phyloP scores from a whole-genome alignment of 2,888 invertebrate species.

The Leptinotarsa peninsularis region DNA sequence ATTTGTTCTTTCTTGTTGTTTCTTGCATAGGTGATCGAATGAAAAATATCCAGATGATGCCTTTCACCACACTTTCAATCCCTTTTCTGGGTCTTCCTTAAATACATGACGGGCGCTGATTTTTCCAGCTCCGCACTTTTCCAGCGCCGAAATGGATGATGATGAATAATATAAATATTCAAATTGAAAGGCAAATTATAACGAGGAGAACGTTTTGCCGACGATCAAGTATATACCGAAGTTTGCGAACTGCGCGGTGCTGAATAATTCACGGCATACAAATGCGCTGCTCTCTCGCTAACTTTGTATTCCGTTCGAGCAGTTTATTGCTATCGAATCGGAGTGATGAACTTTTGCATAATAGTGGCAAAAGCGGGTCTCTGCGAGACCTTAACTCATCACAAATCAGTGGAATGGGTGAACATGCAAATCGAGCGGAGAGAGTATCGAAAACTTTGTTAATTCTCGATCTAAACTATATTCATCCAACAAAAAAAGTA shows the following conservation, averaged over 20 bases:
- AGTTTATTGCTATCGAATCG: constrained; percentile 40
- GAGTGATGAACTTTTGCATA: constrained; percentile 37
- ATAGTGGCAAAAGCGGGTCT: constrained; percentile 14
- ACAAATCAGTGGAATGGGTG: background rate
- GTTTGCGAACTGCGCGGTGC: constrained; percentile 6
- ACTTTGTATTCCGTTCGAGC: constrained; percentile 19
- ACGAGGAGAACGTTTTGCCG: constrained; percentile 18
- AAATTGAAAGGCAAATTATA: constrained; percentile 16
- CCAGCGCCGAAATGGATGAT: background rate
- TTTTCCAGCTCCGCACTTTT: background rate
- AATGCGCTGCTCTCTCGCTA: background rate
- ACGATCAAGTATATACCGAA: constrained; percentile 17
- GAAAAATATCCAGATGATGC: too few relatives aligned
- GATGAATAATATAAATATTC: constrained; percentile 14
- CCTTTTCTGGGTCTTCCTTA: background rate
- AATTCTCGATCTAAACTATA: too few relatives aligned
- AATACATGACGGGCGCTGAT: background rate
- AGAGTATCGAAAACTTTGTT: background rate
- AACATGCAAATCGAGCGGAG: constrained; percentile 10
- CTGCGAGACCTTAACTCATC: background rate
- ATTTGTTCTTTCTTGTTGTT: too few relatives aligned
- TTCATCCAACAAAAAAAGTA: too few relatives aligned
- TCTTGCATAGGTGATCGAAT: too few relatives aligned
- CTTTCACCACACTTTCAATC: too few relatives aligned
- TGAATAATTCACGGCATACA: constrained; percentile 17